These are phyloP conservation scores for Pygocentrus nattereri DNA, from an alignment of 2,797 vertebrate genomes.

Conservation along the genomic window DNA sequence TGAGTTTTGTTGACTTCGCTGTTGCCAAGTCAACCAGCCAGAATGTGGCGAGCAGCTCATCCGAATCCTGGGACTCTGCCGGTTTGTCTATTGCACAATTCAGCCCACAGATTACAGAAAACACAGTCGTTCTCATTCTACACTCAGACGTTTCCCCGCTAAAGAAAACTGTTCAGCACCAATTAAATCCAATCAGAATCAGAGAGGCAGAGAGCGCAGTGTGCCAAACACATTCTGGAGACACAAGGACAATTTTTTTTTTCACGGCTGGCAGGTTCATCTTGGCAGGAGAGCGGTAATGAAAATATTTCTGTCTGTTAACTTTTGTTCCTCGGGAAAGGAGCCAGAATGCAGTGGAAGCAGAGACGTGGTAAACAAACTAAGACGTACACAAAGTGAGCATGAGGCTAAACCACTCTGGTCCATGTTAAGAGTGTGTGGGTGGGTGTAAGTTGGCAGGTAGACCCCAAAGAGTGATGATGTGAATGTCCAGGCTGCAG, in stretches of 20 bases:
- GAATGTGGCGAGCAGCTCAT: constrained; percentile 3
- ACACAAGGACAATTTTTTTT: constrained; percentile 10
- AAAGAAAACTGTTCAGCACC: not conserved
- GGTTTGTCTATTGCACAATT: not conserved
- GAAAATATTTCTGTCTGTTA: constrained; percentile 28
- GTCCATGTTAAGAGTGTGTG: not conserved
- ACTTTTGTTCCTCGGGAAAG: constrained; percentile 7
- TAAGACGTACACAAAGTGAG: constrained; percentile 4
- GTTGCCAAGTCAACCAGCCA: constrained; percentile 44
- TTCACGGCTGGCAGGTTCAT: constrained; percentile 21
- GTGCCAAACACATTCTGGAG: not conserved
- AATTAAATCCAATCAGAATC: constrained; percentile 15
- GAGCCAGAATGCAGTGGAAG: constrained; percentile 15
- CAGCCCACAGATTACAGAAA: not conserved
- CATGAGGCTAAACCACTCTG: not conserved
- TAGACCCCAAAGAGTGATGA: not conserved
- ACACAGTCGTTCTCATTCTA: not conserved
- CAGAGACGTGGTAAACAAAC: not conserved
- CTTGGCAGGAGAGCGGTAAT: constrained; percentile 18
- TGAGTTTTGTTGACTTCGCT: constrained; percentile 17
- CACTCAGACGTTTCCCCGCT: not conserved
- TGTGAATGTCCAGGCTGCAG: too few relatives aligned
- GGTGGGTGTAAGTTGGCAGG: not conserved
- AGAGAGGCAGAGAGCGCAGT: constrained; percentile 8
- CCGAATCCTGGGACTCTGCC: not conserved